Base-by-base conservation (phyloP, 2,888 invertebrate genomes). In the Liopterus haemorrhoidalis region DNA sequence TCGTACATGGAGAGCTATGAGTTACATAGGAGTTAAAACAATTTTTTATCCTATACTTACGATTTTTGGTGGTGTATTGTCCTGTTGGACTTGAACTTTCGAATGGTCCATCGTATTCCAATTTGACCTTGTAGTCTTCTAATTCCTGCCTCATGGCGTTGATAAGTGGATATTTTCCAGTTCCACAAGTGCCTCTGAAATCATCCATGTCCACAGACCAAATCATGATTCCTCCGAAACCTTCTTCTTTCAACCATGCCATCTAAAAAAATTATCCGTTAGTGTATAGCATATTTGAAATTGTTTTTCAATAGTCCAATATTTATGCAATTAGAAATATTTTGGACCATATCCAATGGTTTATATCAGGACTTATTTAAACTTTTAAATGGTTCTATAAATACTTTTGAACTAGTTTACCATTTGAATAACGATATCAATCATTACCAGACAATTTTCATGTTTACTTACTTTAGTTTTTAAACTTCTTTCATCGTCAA, bases 121-220 rank as follows among this genome's bases (percentile, higher is more conserved):
- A 68, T 53, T 75, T 76, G 1, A 92, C 90, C 59, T 82, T 81
- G 66, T 92, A 93, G 15, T 79, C 84, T 41, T 81, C 76, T 9
- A 94, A 73, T 61, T 92, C 91, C 60, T 90, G 85, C 53, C 81
- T 83, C 75, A 94, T 84, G 0, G 93, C 82, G 41, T 81, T 85
- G 49, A 94, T 81, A 32, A 95, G 72, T 0, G 95, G 95, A 66
- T 85, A 95, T 61, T 89, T 91, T 30, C 89, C 90, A 41, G 84
- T 82, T 6, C 93, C 92, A 59, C 95, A 95, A 6, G 82, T 79
- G 6, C 93, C 93, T 51, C 81, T 74, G 72, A 94, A 95, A 67
- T 95, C 95, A 60, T 95, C 95, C 90, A 94, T 86, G 60, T 95
- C 94, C 18, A 94, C 78, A 0, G 93, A 93, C 94, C 94, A 95